Conservation (phyloP, 2,888 invertebrate species). For the Agriopis marginaria region DNA sequence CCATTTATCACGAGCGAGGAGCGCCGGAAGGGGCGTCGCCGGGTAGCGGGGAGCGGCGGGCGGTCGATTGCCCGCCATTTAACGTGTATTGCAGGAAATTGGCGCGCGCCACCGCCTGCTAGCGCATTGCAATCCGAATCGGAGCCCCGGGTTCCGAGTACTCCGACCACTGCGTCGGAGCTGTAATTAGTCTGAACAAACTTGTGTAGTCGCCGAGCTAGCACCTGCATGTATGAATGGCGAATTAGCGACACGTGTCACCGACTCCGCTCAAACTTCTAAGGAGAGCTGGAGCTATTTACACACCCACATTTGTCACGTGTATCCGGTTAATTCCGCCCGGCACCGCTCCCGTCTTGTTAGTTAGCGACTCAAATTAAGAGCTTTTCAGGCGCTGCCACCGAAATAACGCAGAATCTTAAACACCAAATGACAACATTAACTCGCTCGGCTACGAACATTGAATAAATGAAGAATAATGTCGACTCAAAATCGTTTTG, state of each 20-base stretch:
- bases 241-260: slow-evolving; percentile 47
- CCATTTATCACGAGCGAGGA: slow-evolving; percentile 50
- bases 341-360: slow-evolving; percentile 38
- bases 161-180: slow-evolving; percentile 52
- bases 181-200: slow-evolving; percentile 63
- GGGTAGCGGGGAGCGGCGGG: slow-evolving; percentile 44
- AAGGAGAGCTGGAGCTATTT: slow-evolving; percentile 32
- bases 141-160: neutral
- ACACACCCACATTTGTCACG: slow-evolving; percentile 40
- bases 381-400: slow-evolving; percentile 31
- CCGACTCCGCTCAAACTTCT: slow-evolving; percentile 38
- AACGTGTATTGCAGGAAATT: slow-evolving; percentile 73
- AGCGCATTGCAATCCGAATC: slow-evolving; percentile 51
- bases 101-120: slow-evolving; percentile 53
- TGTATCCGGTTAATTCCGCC: slow-evolving; percentile 41
- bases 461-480: slow-evolving; percentile 40
- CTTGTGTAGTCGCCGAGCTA: slow-evolving; percentile 45
- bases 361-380: slow-evolving; percentile 44
- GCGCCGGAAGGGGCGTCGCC: slow-evolving; percentile 50
- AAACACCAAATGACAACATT: slow-evolving; percentile 34
- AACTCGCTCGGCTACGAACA: slow-evolving; percentile 42
- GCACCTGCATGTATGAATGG: slow-evolving; percentile 46
- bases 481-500: slow-evolving; percentile 37
- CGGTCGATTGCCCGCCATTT: slow-evolving; percentile 66
- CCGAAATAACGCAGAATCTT: slow-evolving; percentile 25